A percentile compares a stretch with the other conserved stretches of the same genome.
These are phyloP conservation scores for Drosophila pachea DNA, from an alignment of 1,140 invertebrate species.

Conservation along the genomic window DNA sequence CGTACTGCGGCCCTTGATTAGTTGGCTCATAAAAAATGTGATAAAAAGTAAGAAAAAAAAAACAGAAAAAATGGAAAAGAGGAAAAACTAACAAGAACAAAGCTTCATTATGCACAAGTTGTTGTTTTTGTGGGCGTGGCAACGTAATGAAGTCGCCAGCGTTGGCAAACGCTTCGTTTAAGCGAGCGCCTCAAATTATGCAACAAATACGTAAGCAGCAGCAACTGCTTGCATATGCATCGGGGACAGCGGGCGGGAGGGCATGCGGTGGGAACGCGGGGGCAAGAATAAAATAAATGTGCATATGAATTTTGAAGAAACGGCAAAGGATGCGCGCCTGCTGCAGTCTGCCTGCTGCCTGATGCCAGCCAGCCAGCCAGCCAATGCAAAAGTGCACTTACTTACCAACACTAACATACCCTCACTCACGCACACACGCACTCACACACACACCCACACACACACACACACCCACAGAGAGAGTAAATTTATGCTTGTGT, in stretches of 20 bases:
- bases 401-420: conserved; percentile 27
- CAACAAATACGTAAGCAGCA: conserved; percentile 51
- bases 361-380: conserved; percentile 1
- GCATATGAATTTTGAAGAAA: conserved; percentile 67
- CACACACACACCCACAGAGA: conserved; percentile 40
- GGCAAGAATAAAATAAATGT: conserved; percentile 66
- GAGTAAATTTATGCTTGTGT: conserved; percentile 40
- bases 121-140: conserved; percentile 20
- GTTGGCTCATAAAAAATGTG: conserved; percentile 19
- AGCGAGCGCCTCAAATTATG: conserved; percentile 52
- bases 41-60: not conserved
- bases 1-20: conserved; percentile 50
- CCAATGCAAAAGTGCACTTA: conserved; percentile 37
- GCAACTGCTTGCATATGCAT: conserved; percentile 66
- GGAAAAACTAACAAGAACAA: conserved; percentile 11
- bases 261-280: not conserved
- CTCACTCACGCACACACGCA: conserved; percentile 35
- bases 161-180: conserved; percentile 47
- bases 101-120: conserved; percentile 58
- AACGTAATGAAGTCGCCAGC: conserved; percentile 51
- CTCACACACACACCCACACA: conserved; percentile 26
- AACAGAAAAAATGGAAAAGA: not conserved
- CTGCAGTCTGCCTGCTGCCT: not conserved
- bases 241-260: conserved; percentile 20
- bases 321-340: conserved; percentile 33